phyloP scores from a whole-genome alignment of 1,140 invertebrate genomes.

The Caenorhabditis remanei region DNA sequence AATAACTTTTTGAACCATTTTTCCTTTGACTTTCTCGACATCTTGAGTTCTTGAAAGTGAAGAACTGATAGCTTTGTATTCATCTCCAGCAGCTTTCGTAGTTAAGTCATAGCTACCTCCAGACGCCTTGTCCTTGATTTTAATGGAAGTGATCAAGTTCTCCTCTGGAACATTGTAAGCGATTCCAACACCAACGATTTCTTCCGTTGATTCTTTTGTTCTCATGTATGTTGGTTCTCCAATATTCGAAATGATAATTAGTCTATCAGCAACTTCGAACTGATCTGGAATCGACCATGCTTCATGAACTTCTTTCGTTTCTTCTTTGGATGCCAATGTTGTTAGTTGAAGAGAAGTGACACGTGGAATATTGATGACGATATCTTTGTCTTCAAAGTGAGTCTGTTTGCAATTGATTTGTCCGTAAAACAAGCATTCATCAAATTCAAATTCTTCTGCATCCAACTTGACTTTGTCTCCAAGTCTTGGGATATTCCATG shows the following conservation, averaged over 20 bases:
- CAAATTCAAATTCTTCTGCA: slow-evolving; percentile 71
- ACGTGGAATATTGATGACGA: slow-evolving; percentile 64
- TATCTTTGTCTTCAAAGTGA: slow-evolving; percentile 64
- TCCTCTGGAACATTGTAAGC: slow-evolving; percentile 64
- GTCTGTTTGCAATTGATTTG: slow-evolving; percentile 68
- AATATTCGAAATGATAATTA: slow-evolving; percentile 59
- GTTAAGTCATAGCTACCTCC: slow-evolving; percentile 72
- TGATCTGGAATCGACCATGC: slow-evolving; percentile 66
- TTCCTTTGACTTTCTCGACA: slow-evolving; percentile 20
- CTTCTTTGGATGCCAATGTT: slow-evolving; percentile 70
- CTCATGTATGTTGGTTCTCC: slow-evolving; percentile 59
- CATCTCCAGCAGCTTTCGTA: slow-evolving; percentile 69
- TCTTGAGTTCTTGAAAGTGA: slow-evolving; percentile 61
- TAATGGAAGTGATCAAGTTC: slow-evolving; percentile 16
- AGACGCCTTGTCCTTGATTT: slow-evolving; percentile 57
- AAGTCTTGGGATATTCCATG: slow-evolving; percentile 49
- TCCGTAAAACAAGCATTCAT: slow-evolving; percentile 70
- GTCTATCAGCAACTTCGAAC: not conserved
- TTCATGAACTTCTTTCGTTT: slow-evolving; percentile 63
- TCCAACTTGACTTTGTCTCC: slow-evolving; percentile 57
- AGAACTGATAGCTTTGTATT: slow-evolving; percentile 60
- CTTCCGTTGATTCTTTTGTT: slow-evolving; percentile 67
- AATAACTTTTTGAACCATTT: slow-evolving; percentile 51
- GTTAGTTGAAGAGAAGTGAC: slow-evolving; percentile 57
- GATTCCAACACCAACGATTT: slow-evolving; percentile 65